Conservation (phyloP, 2,113 vertebrate species). For the Chitala chitala region DNA sequence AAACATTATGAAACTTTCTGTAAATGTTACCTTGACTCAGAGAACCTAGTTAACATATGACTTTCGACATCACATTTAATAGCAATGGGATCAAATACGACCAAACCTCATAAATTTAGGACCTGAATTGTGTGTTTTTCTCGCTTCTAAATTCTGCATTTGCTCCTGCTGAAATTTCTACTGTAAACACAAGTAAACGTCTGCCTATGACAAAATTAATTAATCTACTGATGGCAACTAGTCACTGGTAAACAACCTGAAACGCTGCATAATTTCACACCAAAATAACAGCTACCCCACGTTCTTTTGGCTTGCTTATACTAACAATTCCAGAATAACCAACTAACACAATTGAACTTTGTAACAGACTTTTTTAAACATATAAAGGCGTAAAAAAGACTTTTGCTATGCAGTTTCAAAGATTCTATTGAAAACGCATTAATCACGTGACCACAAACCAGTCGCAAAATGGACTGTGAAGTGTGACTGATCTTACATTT, state of each 20-base stretch:
- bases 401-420: background rate
- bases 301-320: background rate
- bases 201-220: background rate
- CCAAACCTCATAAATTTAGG: too few relatives aligned
- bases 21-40: too few relatives aligned
- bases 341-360: background rate
- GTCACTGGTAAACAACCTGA: background rate
- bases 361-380: background rate
- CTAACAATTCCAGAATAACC: background rate
- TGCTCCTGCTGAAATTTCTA: background rate
- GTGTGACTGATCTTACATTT: too few relatives aligned
- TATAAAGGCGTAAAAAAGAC: too few relatives aligned
- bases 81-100: too few relatives aligned
- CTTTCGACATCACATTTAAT: too few relatives aligned
- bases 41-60: too few relatives aligned
- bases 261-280: slow-evolving; percentile 1
- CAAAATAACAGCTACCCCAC: background rate
- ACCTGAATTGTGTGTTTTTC: too few relatives aligned
- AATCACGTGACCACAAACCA: slow-evolving; percentile 3
- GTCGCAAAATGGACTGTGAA: background rate
- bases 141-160: background rate
- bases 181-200: background rate
- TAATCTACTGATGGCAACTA: background rate
- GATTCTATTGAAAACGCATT: background rate
- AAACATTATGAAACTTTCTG: too few relatives aligned